These are phyloP conservation scores for Leiothrix lutea DNA, from an alignment of 2,113 vertebrate genomes.

Conservation along the genomic window DNA sequence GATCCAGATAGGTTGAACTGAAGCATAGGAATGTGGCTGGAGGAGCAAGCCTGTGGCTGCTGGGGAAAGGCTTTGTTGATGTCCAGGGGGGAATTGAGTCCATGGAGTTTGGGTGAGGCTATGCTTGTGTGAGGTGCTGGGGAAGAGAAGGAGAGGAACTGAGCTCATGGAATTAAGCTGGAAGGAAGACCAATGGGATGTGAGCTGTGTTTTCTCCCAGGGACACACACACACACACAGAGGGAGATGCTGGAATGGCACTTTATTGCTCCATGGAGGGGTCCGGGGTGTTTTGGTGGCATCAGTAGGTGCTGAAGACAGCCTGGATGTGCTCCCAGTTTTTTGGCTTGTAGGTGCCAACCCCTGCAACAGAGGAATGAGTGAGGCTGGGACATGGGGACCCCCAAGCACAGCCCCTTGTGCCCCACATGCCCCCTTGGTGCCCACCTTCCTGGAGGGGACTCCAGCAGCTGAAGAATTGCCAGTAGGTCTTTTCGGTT, in stretches of 20 bases:
- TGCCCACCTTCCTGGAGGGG: neutral
- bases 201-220: neutral
- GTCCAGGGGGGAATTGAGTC: no score
- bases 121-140: neutral
- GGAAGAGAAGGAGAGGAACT: neutral
- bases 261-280: neutral
- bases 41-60: neutral
- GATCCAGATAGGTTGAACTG: neutral
- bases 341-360: conserved; percentile 24
- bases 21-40: neutral
- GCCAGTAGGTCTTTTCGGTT: neutral
- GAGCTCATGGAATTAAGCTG: neutral
- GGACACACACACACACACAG: neutral
- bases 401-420: neutral
- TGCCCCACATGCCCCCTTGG: neutral
- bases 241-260: neutral
- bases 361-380: neutral
- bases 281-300: accelerated
- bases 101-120: neutral
- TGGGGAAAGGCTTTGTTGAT: neutral
- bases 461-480: neutral
- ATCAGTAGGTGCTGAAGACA: conserved; percentile 65
- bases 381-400: accelerated
- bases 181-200: neutral
- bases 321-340: conserved; percentile 56